phyloP scores from a whole-genome alignment of 2,113 vertebrate genomes.

The Festucalex cinctus region DNA sequence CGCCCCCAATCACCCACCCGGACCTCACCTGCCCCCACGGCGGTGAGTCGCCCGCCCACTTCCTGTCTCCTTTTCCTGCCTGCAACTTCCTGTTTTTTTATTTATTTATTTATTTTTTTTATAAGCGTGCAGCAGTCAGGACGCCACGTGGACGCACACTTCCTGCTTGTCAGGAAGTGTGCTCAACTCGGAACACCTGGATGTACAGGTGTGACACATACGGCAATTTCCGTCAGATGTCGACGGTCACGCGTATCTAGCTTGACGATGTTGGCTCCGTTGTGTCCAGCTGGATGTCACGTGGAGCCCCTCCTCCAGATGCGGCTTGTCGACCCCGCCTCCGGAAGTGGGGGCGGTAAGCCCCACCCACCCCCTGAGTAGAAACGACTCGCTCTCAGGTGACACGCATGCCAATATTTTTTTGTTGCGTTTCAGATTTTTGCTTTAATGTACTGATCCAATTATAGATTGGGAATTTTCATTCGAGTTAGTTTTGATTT shows the following conservation, averaged over 20 bases:
- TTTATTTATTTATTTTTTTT: background rate
- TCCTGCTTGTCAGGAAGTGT: background rate
- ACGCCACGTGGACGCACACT: background rate
- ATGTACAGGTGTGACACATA: too few species aligned
- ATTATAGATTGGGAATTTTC: too few species aligned
- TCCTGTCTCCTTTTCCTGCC: background rate
- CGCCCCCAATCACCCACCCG: constrained; percentile 14
- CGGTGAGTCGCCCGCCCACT: background rate
- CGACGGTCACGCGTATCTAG: background rate
- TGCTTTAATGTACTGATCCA: too few species aligned
- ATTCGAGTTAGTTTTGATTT: too few species aligned
- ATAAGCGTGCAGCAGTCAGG: background rate
- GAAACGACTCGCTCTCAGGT: constrained; percentile 78
- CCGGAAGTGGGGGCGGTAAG: constrained; percentile 68
- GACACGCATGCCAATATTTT: constrained; percentile 29
- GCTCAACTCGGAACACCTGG: background rate
- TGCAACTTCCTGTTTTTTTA: background rate
- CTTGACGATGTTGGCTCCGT: too few species aligned
- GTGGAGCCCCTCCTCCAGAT: constrained; percentile 88
- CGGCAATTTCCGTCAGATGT: too few species aligned
- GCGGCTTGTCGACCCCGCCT: constrained; percentile 88
- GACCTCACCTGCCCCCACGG: constrained; percentile 61
- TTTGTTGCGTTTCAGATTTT: too few species aligned
- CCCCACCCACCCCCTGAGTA: constrained; percentile 72
- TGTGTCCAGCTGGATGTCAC: constrained; percentile 50